Conservation (phyloP, 2,888 invertebrate species). For the Pheosia tremula region DNA sequence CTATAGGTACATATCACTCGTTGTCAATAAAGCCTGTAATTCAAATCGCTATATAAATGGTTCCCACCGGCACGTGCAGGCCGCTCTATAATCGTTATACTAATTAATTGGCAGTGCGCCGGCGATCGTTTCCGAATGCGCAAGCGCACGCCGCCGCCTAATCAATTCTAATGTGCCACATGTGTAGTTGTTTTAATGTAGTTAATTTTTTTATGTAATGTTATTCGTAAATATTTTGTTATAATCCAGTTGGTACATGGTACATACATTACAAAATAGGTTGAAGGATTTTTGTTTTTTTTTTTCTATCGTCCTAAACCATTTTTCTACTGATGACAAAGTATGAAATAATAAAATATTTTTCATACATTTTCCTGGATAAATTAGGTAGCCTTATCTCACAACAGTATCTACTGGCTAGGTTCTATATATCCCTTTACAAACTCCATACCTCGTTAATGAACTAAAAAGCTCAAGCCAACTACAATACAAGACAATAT, state of each 20-base stretch:
- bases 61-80: conserved; percentile 33
- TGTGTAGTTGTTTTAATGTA: conserved; percentile 39
- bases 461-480: not conserved
- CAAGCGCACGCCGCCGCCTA: conserved; percentile 49
- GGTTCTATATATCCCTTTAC: not conserved
- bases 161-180: conserved; percentile 60
- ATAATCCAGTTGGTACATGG: no score
- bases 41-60: conserved; percentile 30
- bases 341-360: no score
- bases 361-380: no score
- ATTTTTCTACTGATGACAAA: no score
- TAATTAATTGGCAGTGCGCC: conserved; percentile 60
- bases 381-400: no score
- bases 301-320: no score
- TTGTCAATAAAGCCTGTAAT: not conserved
- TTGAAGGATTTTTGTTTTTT: no score
- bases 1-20: no score
- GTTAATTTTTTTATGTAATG: not conserved
- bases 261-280: no score
- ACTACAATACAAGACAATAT: conserved; percentile 4
- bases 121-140: conserved; percentile 55
- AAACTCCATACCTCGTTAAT: not conserved
- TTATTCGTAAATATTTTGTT: not conserved
- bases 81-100: conserved; percentile 49
- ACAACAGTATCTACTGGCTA: no score